Base-by-base conservation (phyloP, 2,888 invertebrate genomes). In the Napeogenes inachia region DNA sequence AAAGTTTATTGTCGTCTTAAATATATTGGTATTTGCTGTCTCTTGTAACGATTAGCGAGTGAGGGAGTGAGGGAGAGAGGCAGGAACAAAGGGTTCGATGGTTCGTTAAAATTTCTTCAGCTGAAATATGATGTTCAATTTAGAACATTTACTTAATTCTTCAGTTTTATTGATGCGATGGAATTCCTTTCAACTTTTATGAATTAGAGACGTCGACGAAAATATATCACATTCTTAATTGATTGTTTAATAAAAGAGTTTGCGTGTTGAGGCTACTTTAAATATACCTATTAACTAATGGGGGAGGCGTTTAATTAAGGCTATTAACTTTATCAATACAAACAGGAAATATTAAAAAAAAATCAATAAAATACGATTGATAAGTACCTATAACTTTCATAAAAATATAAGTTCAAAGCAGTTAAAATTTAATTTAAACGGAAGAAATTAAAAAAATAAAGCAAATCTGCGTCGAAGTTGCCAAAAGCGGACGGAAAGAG, bases 51-150 rank as follows among this genome's bases (percentile, higher is more conserved):
- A 21, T 1, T 21, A 21, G 21, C 21, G 21, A 21, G 21, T 21
- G 21, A 21, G 21, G 21, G 21, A 21, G 21, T 21, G 21, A 69
- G 59, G 62, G 61, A 63, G 68, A 72, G 62, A 35, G 57, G 54
- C 55, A 54, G 77, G 72, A 87, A 87, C 87, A 88, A 87, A 89
- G 86, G 75, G 66, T 67, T 77, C 78, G 79, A 87, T 85, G 88
- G 84, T 79, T 87, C 86, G 83, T 84, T 88, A 83, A 85, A 73
- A 74, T 74, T 69, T 67, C 63, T 69, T 70, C 71, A 71, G 69
- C 66, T 76, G 67, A 79, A 78, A 79, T 77, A 74, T 73, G 72
- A 74, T 60, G 60, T 60, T 63, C 76, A 80, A 78, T 79, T 73
- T 74, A 74, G 70, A 75, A 70, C 73, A 74, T 75, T 78, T 75